Evolutionary conservation across 2,888 invertebrate genomes (phyloP), one percentile per base, ranked within the genome.

Genomic region (Tridacna gigas): DNA sequence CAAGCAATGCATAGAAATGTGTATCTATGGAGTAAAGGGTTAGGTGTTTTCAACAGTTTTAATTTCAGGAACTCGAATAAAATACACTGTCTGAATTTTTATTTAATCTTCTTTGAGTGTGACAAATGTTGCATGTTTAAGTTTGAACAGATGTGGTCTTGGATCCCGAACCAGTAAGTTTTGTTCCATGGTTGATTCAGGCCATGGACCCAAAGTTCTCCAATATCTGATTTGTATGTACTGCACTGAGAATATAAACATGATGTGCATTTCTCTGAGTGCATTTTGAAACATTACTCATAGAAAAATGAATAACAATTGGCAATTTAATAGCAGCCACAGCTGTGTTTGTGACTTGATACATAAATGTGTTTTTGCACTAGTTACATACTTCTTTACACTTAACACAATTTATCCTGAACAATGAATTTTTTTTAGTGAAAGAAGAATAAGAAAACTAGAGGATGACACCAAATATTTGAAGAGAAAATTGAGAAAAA

Each of bases 371-470:
- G 51, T 51, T 51, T 51, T 13, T 51, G 51, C 51, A 51, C 51
- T 51, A 51, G 51, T 51, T 51, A 51, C 51, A 51, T 13, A 13
- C 15, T 13, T 15, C 11, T 13, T 15, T 13, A 51, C 51, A 51
- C 11, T 51, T 51, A 51, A 51, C 51, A 51, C 15, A 15, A 51
- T 11, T 15, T 51, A 15, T n/a, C n/a, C n/a, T 51, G 51, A 51
- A 13, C 51, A 51, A 51, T 51, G 11, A 13, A 45, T 71, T 63
- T 69, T 77, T 77, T 77, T 66, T 69, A 77, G 77, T 77, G 77
- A 77, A 77, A 77, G 77, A 77, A 66, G 77, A 77, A 77, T 77
- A 69, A 22, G 69, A 26, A 67, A 77, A 56, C 48, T 77, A 15
- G 77, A 77, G 56, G 77, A 77, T 28, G 77, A 77, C 28, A 47